phyloP scores from a whole-genome alignment of 1,140 invertebrate genomes.

The Glossosoma conforme region DNA sequence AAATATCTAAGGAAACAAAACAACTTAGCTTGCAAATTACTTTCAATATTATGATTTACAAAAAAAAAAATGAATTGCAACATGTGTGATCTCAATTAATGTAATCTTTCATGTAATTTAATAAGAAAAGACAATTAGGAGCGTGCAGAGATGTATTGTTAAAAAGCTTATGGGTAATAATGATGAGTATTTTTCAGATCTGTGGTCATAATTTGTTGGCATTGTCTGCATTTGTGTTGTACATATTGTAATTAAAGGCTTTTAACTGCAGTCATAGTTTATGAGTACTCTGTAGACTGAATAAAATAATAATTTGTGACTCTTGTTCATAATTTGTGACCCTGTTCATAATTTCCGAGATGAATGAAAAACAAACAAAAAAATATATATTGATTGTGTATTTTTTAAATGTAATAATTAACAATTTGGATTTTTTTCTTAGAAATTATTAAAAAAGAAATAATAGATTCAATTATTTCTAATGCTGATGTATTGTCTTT shows the following conservation, averaged over 20 bases:
- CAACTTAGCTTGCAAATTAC: too few species aligned
- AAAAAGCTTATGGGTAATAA: too few species aligned
- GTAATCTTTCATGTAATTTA: too few species aligned
- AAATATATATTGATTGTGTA: slow-evolving; percentile 32
- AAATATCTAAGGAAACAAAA: too few species aligned
- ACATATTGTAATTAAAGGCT: slow-evolving; percentile 32
- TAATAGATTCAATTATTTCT: slow-evolving; percentile 29
- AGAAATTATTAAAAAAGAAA: slow-evolving; percentile 27
- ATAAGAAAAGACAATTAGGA: too few species aligned
- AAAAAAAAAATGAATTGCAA: too few species aligned
- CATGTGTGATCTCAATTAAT: too few species aligned
- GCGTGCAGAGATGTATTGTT: too few species aligned
- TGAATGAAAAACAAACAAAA: slow-evolving; percentile 27
- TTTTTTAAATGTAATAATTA: slow-evolving; percentile 33
- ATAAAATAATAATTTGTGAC: too few species aligned
- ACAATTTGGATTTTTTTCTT: slow-evolving; percentile 32
- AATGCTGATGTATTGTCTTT: slow-evolving; percentile 22
- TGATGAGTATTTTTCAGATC: slow-evolving; percentile 1
- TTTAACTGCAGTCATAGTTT: slow-evolving; percentile 31
- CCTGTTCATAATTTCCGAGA: slow-evolving; percentile 29
- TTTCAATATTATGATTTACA: too few species aligned
- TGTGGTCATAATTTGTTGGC: slow-evolving; percentile 24
- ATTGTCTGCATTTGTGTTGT: slow-evolving; percentile 33
- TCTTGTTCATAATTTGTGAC: slow-evolving; percentile 29
- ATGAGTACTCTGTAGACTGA: slow-evolving; percentile 32